Evolutionary conservation across 2,888 invertebrate species (phyloP), one percentile per base, ranked within the genome.

Genomic region (Dorcus hopei): DNA sequence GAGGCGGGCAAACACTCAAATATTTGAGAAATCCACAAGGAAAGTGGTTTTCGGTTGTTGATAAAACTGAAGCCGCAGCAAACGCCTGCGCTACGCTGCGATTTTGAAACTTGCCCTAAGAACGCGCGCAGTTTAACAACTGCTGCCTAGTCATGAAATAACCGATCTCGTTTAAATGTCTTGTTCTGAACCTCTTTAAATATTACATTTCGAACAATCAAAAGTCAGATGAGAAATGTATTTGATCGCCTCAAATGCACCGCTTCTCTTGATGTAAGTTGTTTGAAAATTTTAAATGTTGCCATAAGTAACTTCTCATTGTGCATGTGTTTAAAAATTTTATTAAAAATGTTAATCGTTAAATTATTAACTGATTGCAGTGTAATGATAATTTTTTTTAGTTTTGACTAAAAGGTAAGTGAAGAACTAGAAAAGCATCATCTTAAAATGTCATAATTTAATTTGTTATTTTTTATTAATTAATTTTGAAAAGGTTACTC

Each of bases 51-150:
- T 48, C 52, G 48, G 52, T 54, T 59, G 43, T 55, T 52, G 55
- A 33, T 33, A 49, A 55, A 55, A 49, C 52, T 14, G 52, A 41
- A 49, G 49, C 51, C 48, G 41, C 51, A 39, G 38, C 51, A 23
- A 38, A 52, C 58, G 56, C 65, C 52, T 64, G 67, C 67, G 67
- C 66, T 47, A 54, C 49, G 41, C 26, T 48, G 48, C 50, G 49
- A 49, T 55, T 39, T 50, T 45, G 52, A 42, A 60, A 63, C 62
- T 67, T 67, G 58, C 58, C 52, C 49, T 47, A 61, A 60, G 60
- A 61, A 56, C 63, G 59, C 67, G 65, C 64, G 63, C 64, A 64
- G 64, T 66, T 66, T 39, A 56, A 50, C 11, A 19, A 38, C 56
- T 23, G 51, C 40, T 51, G 56, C 26, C 26, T 33, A 33, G 48